Evolutionary conservation across 2,888 invertebrate genomes (phyloP).

Genomic region (Campaea margaritaria): DNA sequence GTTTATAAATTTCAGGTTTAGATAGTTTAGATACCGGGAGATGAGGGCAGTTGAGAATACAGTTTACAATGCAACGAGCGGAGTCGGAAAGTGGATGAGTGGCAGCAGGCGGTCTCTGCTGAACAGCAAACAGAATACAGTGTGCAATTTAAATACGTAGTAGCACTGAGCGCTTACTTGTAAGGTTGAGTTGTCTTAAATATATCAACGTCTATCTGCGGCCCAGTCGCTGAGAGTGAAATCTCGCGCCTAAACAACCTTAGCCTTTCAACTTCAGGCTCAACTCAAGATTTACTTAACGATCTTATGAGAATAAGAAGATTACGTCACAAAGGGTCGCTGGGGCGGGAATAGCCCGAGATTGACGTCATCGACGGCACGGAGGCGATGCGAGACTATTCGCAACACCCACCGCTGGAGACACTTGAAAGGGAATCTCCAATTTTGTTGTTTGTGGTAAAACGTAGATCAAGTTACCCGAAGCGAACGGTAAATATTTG

Average conservation of each 20-base stretch:
- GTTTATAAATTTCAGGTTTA: not conserved
- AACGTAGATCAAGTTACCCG: slow-evolving; percentile 38
- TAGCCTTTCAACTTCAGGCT: slow-evolving; percentile 4
- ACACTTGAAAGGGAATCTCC: slow-evolving; percentile 33
- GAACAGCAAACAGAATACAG: slow-evolving; percentile 13
- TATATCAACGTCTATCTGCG: not conserved
- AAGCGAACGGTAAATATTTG: slow-evolving; percentile 30
- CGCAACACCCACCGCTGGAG: slow-evolving; percentile 35
- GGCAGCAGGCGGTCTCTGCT: slow-evolving; percentile 5
- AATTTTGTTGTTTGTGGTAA: slow-evolving; percentile 34
- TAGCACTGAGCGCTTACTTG: too few species aligned
- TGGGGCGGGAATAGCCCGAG: slow-evolving; percentile 37
- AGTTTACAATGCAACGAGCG: not conserved
- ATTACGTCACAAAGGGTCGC: slow-evolving; percentile 45
- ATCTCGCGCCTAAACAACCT: not conserved
- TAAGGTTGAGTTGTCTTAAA: too few species aligned
- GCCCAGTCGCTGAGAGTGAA: not conserved
- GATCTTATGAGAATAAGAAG: slow-evolving; percentile 18
- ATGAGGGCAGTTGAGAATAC: too few species aligned
- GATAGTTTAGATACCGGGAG: too few species aligned
- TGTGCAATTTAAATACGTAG: not conserved
- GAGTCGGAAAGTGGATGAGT: slow-evolving; percentile 21
- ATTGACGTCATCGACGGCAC: slow-evolving; percentile 39
- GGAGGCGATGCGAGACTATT: slow-evolving; percentile 36
- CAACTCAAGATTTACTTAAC: slow-evolving; percentile 8